Percentiles rank a stretch among this genome's conserved stretches.
Evolutionary conservation across 2,888 invertebrate genomes (phyloP).

Genomic region (Acanthococcus lagerstroemiae): DNA sequence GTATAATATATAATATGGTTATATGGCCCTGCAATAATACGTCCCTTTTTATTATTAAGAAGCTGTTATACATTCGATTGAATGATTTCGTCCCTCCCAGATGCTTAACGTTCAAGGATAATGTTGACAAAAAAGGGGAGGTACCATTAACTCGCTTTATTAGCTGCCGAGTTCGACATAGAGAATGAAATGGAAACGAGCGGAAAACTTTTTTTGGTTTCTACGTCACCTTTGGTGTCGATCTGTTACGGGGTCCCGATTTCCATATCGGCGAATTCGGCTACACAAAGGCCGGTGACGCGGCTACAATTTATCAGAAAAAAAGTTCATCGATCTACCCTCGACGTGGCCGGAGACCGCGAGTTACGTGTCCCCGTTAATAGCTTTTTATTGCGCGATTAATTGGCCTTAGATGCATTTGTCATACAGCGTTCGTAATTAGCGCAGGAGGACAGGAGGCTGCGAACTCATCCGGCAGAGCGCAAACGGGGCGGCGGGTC

Average conservation of each 20-base stretch:
- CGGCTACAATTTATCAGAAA: background rate
- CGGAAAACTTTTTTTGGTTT: no score
- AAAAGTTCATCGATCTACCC: background rate
- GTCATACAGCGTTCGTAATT: no score
- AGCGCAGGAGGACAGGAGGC: no score
- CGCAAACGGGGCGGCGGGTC: no score
- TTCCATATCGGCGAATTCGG: no score
- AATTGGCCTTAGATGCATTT: background rate
- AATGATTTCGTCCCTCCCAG: conserved; percentile 29
- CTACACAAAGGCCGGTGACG: no score
- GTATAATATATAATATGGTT: conserved; percentile 28
- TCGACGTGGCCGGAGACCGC: background rate
- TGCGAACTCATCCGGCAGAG: no score
- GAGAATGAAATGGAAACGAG: no score
- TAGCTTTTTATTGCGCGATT: background rate
- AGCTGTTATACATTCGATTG: conserved; percentile 30
- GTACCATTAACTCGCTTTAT: conserved; percentile 24
- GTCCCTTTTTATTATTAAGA: conserved; percentile 31
- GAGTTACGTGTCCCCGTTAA: background rate
- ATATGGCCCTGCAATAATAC: conserved; percentile 26
- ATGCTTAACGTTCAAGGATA: conserved; percentile 22
- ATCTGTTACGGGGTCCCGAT: no score
- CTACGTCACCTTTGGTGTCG: no score
- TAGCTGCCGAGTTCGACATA: conserved; percentile 11
- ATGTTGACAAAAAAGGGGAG: conserved; percentile 18